Conservation (phyloP, 64 coral and sea anemone species). For the Pachyseris speciosa region DNA sequence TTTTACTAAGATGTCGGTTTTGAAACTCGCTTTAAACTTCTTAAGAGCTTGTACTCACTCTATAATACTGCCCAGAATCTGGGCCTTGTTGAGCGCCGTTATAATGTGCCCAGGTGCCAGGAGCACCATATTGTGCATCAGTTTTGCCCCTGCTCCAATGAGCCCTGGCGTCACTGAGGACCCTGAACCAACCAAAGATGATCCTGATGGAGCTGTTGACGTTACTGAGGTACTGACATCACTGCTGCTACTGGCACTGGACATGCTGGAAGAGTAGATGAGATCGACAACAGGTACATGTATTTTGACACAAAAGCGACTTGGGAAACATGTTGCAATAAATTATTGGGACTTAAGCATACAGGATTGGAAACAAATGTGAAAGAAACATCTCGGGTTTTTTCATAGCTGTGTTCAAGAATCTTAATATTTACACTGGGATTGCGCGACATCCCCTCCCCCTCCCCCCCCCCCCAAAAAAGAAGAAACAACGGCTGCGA, state of each 20-base stretch:
- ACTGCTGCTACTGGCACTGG: constrained; percentile 62
- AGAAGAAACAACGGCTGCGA: too few species aligned
- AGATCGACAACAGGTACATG: too few species aligned
- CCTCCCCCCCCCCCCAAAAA: too few species aligned
- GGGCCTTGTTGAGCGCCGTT: constrained; percentile 65
- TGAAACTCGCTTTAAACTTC: background rate
- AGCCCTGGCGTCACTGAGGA: constrained; percentile 79
- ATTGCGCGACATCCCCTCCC: too few species aligned
- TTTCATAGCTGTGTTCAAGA: too few species aligned
- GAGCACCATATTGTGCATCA: constrained; percentile 75
- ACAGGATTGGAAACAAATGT: too few species aligned
- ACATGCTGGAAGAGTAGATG: constrained; percentile 55
- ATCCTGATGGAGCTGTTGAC: constrained; percentile 31
- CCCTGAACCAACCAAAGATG: constrained; percentile 17
- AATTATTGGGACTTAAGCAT: too few species aligned
- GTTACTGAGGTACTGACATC: constrained; percentile 4
- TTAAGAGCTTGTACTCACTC: background rate
- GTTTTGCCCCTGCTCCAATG: constrained; percentile 64
- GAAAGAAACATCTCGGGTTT: too few species aligned
- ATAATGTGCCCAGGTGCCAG: constrained; percentile 46
- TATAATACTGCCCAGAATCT: constrained; percentile 30
- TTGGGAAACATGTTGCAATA: too few species aligned
- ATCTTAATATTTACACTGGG: too few species aligned
- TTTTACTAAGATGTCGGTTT: too few species aligned
- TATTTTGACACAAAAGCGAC: too few species aligned